A percentile compares a stretch with the other conserved stretches of the same genome.
Conservation (phyloP, 1,140 invertebrate genomes). For the Lordiphosa collinella region DNA sequence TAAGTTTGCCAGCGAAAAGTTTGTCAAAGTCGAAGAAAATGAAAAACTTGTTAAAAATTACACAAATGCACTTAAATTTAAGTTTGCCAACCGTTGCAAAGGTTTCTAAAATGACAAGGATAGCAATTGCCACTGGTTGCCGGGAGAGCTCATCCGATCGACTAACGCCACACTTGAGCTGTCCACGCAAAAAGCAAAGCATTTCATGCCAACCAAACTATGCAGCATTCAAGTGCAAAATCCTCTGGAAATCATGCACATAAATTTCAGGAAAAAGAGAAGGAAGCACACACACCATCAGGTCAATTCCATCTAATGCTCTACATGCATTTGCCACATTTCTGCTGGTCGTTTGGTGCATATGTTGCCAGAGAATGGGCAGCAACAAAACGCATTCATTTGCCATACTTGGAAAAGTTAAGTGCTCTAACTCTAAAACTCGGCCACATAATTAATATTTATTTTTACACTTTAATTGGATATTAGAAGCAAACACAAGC, state of each 20-base stretch:
- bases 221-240: not conserved
- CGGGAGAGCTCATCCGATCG: conserved; percentile 5
- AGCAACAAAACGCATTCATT: not conserved
- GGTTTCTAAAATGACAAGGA: not conserved
- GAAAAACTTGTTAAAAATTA: conserved; percentile 28
- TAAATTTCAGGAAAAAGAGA: conserved; percentile 14
- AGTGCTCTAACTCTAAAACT: conserved; percentile 5
- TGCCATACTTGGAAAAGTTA: conserved; percentile 17
- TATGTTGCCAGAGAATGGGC: conserved; percentile 16
- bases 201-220: too few relatives aligned
- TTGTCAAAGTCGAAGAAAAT: conserved; percentile 14
- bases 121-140: not conserved
- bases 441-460: conserved; percentile 64
- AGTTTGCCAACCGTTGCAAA: conserved; percentile 28
- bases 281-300: not conserved
- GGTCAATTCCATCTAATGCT: conserved; percentile 16
- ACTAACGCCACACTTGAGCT: too few relatives aligned
- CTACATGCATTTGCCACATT: conserved; percentile 41
- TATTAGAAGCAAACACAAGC: conserved; percentile 38
- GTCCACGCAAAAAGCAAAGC: too few relatives aligned
- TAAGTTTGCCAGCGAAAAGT: conserved; percentile 40
- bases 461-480: conserved; percentile 73
- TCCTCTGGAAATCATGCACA: conserved; percentile 44
- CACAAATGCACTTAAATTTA: conserved; percentile 31
- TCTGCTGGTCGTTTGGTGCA: conserved; percentile 24